phyloP scores from a whole-genome alignment of 2,888 invertebrate genomes.

The Epicampocera succincta region DNA sequence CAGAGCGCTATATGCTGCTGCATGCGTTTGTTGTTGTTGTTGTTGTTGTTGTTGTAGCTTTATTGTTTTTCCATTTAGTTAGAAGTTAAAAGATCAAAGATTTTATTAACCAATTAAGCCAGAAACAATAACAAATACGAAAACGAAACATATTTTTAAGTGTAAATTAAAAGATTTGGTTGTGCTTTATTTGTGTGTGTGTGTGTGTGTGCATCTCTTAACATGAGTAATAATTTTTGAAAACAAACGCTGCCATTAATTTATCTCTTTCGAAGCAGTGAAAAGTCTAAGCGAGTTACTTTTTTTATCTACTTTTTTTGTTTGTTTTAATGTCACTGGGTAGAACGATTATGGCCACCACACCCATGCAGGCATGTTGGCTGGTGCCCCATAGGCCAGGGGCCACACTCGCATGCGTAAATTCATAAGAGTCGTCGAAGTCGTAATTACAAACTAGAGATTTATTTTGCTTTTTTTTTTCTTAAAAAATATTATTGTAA shows the following conservation, averaged over 20 bases:
- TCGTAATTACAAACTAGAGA: slow-evolving; percentile 30
- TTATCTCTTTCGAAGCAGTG: background rate
- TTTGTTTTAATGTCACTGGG: too few relatives aligned
- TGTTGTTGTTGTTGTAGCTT: too few relatives aligned
- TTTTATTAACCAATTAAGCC: slow-evolving; percentile 28
- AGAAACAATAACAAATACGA: background rate
- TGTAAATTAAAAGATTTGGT: background rate
- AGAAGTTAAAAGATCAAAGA: slow-evolving; percentile 25
- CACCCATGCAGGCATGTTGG: background rate
- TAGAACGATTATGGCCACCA: background rate
- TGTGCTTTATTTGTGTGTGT: background rate
- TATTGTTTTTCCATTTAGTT: too few relatives aligned
- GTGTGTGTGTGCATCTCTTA: background rate
- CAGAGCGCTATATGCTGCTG: too few relatives aligned
- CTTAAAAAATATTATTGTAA: slow-evolving; percentile 16
- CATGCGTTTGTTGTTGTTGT: too few relatives aligned
- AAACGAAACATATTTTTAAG: background rate
- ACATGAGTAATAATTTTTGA: slow-evolving; percentile 7
- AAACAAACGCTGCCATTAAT: background rate
- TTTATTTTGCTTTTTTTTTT: slow-evolving; percentile 46
- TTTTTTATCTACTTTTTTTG: too few relatives aligned
- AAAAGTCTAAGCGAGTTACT: background rate
- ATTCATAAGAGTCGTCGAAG: slow-evolving; percentile 23
- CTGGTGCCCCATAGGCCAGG: background rate
- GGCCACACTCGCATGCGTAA: slow-evolving; percentile 8